Base-by-base conservation (phyloP, 2,113 vertebrate genomes). In the Orycteropus afer region DNA sequence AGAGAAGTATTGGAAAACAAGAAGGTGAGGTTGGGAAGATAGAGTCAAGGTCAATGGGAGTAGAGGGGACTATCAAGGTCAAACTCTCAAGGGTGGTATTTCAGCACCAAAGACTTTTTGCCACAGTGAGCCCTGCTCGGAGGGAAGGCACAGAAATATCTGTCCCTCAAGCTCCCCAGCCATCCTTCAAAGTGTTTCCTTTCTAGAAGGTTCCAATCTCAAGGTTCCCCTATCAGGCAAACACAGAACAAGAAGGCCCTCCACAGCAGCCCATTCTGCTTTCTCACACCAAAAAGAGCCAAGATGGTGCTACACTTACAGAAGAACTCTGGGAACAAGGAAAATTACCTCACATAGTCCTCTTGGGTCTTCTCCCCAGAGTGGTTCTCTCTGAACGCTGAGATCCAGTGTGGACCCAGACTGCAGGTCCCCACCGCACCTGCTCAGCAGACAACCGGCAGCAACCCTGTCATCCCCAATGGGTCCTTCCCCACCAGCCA, bases 11-110 rank as follows among this genome's bases (percentile, higher is more conserved):
- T 8, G 20, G 86, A 40, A 53, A 55, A 13, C 7, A 10, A 76
- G 61, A 4, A 5, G 22, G 37, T 18, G 53, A 6, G 7, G 34
- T 27, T 17, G 23, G 57, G 14, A 45, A 55, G 45, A 11, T 1
- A 42, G 51, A 40, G 23, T 17, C 47, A 2, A 29, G 25, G 53
- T 34, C 40, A 37, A 65, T 40, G 10, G 29, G 27, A 8, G 0
- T 1, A 0, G 3, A 22, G 59, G 29, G 55, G 29, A 3, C 3
- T 0, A 0, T 4, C 5, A 23, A 2, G 57, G n/a, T 15, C 0
- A 0, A 47, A 37, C 18, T 91, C 20, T 7, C 51, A 0, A 0
- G 6, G 55, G 61, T 78, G 82, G 49, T 32, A 25, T 5, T 0
- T 1, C n/a, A 14, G 18, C 9, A 37, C 67, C 34, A 45, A 42